A percentile compares a stretch with the other conserved stretches of the same genome.
Conservation (phyloP, 2,113 vertebrate species). For the Barbus barbus region DNA sequence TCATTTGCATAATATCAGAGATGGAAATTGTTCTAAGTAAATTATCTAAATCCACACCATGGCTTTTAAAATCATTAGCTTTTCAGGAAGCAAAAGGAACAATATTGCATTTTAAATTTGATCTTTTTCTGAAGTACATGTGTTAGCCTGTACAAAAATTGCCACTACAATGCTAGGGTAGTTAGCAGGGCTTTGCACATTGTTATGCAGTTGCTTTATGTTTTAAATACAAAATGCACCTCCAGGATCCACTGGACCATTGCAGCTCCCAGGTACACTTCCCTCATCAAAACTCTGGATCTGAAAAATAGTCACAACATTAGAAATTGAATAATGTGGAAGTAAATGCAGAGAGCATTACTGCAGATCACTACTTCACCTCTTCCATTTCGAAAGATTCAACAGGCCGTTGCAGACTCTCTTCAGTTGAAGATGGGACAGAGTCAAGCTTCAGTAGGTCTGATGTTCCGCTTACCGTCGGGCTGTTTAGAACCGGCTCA, state of each 20-base stretch:
- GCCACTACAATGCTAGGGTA: not conserved
- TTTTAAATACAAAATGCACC: slow-evolving; percentile 52
- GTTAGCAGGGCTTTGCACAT: not conserved
- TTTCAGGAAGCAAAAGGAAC: slow-evolving; percentile 2
- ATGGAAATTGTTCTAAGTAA: slow-evolving; percentile 19
- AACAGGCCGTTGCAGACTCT: slow-evolving; percentile 28
- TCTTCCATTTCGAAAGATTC: slow-evolving; percentile 70
- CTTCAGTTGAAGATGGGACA: slow-evolving; percentile 39
- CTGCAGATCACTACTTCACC: slow-evolving; percentile 54
- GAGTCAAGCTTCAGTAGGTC: slow-evolving; percentile 34
- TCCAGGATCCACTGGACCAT: slow-evolving; percentile 48
- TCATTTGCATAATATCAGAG: slow-evolving; percentile 41
- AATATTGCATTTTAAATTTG: not conserved
- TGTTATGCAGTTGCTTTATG: not conserved
- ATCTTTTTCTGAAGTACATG: not conserved
- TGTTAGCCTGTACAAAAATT: not conserved
- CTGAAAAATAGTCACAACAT: slow-evolving; percentile 49
- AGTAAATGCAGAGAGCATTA: not conserved
- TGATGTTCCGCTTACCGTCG: slow-evolving; percentile 5
- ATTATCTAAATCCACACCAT: slow-evolving; percentile 1
- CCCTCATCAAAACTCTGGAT: slow-evolving; percentile 70
- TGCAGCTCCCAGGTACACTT: slow-evolving; percentile 50
- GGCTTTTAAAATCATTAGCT: not conserved
- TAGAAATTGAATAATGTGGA: not conserved
- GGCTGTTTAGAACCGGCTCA: not conserved